Evolutionary conservation across 2,888 invertebrate genomes (phyloP).

Genomic region (Gymnoscelis rufifasciata): DNA sequence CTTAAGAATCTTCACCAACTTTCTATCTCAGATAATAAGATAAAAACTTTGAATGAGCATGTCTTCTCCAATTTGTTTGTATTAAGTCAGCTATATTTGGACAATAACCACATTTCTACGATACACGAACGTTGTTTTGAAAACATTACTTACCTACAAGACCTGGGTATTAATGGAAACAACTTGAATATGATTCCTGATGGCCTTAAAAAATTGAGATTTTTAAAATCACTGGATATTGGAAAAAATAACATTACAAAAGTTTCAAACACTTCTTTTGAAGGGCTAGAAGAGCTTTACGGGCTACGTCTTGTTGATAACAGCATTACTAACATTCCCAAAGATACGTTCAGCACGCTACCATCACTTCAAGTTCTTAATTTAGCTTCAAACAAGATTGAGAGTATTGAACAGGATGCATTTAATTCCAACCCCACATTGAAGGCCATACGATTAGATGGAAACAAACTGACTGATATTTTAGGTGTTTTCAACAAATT

Average conservation of each 20-base stretch:
- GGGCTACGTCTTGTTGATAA: slow-evolving; percentile 89
- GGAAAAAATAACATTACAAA: slow-evolving; percentile 87
- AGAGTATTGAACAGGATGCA: slow-evolving; percentile 86
- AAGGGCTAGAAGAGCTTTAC: slow-evolving; percentile 85
- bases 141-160: slow-evolving; percentile 87
- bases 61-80: slow-evolving; percentile 86
- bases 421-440: slow-evolving; percentile 86
- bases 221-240: slow-evolving; percentile 87
- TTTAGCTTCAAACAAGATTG: slow-evolving; percentile 87
- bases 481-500: slow-evolving; percentile 86
- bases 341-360: slow-evolving; percentile 85
- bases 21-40: slow-evolving; percentile 84
- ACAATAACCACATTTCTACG: slow-evolving; percentile 83
- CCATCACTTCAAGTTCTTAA: slow-evolving; percentile 87
- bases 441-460: slow-evolving; percentile 86
- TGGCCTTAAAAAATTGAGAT: slow-evolving; percentile 82
- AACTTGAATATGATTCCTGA: slow-evolving; percentile 81
- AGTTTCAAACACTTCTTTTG: slow-evolving; percentile 85
- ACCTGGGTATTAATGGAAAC: slow-evolving; percentile 87
- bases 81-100: slow-evolving; percentile 84
- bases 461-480: slow-evolving; percentile 86
- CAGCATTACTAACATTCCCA: slow-evolving; percentile 84
- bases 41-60: slow-evolving; percentile 82
- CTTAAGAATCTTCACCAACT: slow-evolving; percentile 87
- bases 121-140: slow-evolving; percentile 85